Percentiles rank a stretch among this genome's conserved stretches.
Evolutionary conservation across 2,888 invertebrate genomes (phyloP).

Genomic region (Patella pellucida): DNA sequence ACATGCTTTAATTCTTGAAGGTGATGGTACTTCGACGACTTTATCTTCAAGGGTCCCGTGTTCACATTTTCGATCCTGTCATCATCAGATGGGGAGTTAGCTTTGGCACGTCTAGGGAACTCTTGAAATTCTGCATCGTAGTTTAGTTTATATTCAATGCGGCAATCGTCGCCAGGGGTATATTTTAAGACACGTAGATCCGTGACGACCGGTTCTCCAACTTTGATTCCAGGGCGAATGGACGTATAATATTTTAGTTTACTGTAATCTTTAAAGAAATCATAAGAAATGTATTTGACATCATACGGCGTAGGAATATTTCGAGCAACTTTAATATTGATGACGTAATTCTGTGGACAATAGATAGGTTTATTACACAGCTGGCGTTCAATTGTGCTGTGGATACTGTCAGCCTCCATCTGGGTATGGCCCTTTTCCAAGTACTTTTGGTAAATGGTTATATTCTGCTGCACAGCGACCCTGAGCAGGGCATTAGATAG

Average conservation of each 20-base stretch:
- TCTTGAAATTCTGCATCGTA: background rate
- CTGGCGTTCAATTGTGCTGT: background rate
- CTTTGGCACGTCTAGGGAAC: background rate
- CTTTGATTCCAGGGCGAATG: background rate
- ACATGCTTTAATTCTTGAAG: background rate
- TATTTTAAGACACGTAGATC: background rate
- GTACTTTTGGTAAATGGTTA: background rate
- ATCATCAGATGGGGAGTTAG: background rate
- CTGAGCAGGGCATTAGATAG: background rate
- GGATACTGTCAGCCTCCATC: background rate
- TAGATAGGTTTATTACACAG: background rate
- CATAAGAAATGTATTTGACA: background rate
- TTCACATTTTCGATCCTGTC: background rate
- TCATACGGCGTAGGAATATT: background rate
- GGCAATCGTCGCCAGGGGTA: background rate
- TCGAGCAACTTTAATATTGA: background rate
- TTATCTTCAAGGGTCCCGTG: background rate
- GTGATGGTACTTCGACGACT: background rate
- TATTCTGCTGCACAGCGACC: background rate
- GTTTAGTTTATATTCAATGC: background rate
- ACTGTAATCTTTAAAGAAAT: background rate
- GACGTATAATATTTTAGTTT: background rate
- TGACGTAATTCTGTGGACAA: background rate
- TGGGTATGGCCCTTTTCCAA: constrained; percentile 1
- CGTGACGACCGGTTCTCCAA: background rate